Base-by-base conservation (phyloP, 1,140 invertebrate species). In the Oscheius sp. region DNA sequence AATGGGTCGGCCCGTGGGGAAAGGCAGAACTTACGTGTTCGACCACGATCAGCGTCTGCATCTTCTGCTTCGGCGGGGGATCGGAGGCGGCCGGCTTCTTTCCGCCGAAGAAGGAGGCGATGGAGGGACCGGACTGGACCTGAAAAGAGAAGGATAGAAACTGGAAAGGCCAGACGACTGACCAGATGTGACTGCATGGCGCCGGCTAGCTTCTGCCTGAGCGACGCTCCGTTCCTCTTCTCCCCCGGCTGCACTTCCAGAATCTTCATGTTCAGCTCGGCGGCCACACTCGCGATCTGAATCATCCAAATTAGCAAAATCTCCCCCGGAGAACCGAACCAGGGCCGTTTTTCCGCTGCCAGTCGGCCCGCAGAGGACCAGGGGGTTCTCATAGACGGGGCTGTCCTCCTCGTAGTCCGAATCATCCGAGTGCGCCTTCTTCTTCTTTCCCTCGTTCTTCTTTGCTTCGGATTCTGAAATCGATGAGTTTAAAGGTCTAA, bases 21-120 rank as follows among this genome's bases (percentile, higher is more conserved):
- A n/a, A n/a, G n/a, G n/a, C n/a, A n/a, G n/a, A n/a, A 42, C 38
- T 42, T 42, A 42, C 49, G 23, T 55, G 49, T 55, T 55, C 49
- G 7, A 55, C 23, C 49, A 55, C 49, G 23, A 55, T 23, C 28
- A 55, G 38, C 10, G 10, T n/a, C n/a, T n/a, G n/a, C n/a, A n/a
- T 55, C 15, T 55, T 55, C 23, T 55, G 49, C 7, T 26, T 55
- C 7, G 49, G 38, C 38, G 7, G 38, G 7, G 38, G 7, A 7
- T 42, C 38, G n/a, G n/a, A n/a, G n/a, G n/a, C n/a, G n/a, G n/a
- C n/a, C n/a, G n/a, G n/a, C 38, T 42, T 55, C 49, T 7, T 55
- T 55, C 4, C 15, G 49, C 49, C 49, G 7, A 55, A 23, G 28
- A 55, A 55, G 7, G 7, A 20, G 4, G 49, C 49, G 28, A 55